Base-by-base conservation (phyloP, 64 coral and sea anemone species). In the Stylophora pistillata region DNA sequence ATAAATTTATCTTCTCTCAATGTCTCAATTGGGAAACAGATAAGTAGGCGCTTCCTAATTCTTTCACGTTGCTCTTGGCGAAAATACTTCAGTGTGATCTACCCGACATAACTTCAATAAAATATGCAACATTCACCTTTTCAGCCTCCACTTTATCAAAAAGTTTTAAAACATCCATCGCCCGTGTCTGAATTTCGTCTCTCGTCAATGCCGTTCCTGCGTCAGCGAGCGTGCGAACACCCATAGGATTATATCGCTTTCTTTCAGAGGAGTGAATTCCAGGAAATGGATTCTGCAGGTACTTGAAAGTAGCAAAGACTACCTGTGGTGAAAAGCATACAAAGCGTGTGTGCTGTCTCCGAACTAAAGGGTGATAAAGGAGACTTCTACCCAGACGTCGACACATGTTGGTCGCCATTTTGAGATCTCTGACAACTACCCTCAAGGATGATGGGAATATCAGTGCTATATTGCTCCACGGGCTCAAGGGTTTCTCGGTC, bases 141-240 rank as follows among this genome's bases (percentile, higher is more conserved):
- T 95, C 93, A n/a, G 97, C 78, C 56, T 99, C 80, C 26, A 99
- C 93, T 93, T 99, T 99, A 65, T 99, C 97, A 85, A 99, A 99
- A 52, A 95, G 91, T 65, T 99, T 99, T 58, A 99, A 84, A 56
- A 99, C 97, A 79, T 99, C 86, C 63, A 99, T 82, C 6, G 90
- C 93, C 69, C 91, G 93, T 78, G 88, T 85, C 82, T 95, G 89
- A 30, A 99, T 88, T 69, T 99, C 93, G 68, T 88, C 93, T 12
- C 79, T 92, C 14, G 90, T 82, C 32, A 93, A 74, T 52, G 90
- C 86, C 5, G 86, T 82, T n/a, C 73, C 65, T 59, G 81, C 97
- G 59, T 92, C 94, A 9, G 89, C 89, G 32, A 95, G 95, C 29
- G 63, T 76, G 52, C 90, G 94, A 30, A 87, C 88, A 13, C 61